These are phyloP conservation scores for Uropetala carovei DNA, from an alignment of 2,888 invertebrate species.

Conservation along the genomic window DNA sequence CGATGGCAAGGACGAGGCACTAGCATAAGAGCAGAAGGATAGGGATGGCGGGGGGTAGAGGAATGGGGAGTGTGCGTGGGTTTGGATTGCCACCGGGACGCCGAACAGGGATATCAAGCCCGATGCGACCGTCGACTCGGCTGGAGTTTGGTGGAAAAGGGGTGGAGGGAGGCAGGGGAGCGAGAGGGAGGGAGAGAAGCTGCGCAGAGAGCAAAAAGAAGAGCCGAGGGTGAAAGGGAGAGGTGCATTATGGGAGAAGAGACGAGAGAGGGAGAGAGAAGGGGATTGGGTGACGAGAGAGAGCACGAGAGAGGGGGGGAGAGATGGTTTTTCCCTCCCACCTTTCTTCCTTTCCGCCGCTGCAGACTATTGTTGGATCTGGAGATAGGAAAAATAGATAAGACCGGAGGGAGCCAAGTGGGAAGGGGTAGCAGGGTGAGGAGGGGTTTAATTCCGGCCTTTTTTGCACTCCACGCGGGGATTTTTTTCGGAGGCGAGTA, in stretches of 20 bases:
- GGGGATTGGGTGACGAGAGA: conserved; percentile 55
- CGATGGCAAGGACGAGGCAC: neutral
- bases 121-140: conserved; percentile 29
- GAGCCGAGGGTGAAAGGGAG: neutral
- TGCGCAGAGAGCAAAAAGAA: neutral
- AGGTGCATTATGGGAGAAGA: conserved; percentile 42
- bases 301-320: conserved; percentile 10
- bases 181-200: neutral
- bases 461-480: conserved; percentile 25
- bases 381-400: conserved; percentile 61
- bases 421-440: neutral
- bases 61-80: neutral
- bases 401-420: conserved; percentile 42
- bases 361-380: conserved; percentile 61
- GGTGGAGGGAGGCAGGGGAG: neutral
- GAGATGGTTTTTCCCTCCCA: neutral
- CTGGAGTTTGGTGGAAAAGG: conserved; percentile 42
- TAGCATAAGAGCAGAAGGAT: neutral
- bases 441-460: conserved; percentile 60
- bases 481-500: neutral
- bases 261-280: conserved; percentile 43
- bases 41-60: neutral
- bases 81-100: conserved; percentile 24
- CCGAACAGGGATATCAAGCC: conserved; percentile 45
- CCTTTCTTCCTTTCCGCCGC: conserved; percentile 32